A percentile compares a stretch with the other conserved stretches of the same genome.
Evolutionary conservation across 2,797 vertebrate genomes (phyloP).

Genomic region (Hoplostethus atlanticus): DNA sequence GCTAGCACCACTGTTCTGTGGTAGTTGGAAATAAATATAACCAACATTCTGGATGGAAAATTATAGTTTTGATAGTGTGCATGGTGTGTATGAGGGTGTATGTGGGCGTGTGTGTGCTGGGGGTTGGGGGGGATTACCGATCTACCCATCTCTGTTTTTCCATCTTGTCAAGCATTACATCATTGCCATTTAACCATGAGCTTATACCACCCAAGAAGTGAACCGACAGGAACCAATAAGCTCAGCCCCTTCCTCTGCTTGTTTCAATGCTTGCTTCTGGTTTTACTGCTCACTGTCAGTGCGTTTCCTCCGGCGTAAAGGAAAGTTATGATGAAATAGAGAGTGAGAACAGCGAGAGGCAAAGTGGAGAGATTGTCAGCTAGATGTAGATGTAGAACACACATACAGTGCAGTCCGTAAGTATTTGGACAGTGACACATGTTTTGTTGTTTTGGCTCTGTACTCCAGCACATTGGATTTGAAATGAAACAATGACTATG

Average conservation of each 20-base stretch:
- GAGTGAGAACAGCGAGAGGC: not conserved
- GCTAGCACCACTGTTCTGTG: not conserved
- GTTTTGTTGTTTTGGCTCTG: too few relatives aligned
- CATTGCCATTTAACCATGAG: not conserved
- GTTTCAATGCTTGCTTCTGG: not conserved
- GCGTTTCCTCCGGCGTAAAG: not conserved
- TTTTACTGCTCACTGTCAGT: slow-evolving; percentile 59
- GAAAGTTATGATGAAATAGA: slow-evolving; percentile 19
- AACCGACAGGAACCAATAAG: slow-evolving; percentile 33
- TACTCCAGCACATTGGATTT: too few relatives aligned
- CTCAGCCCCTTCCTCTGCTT: slow-evolving; percentile 49
- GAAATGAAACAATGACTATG: too few relatives aligned
- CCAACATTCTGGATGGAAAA: slow-evolving; percentile 10
- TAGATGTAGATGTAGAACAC: not conserved
- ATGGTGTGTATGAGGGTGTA: not conserved
- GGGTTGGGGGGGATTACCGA: slow-evolving; percentile 3
- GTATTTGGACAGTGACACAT: too few relatives aligned
- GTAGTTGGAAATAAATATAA: not conserved
- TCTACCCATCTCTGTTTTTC: slow-evolving; percentile 3
- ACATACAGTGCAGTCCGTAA: too few relatives aligned
- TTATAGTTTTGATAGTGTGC: not conserved
- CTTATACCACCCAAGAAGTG: slow-evolving; percentile 10
- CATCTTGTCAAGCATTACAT: not conserved
- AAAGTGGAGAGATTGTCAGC: not conserved
- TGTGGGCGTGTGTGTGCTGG: not conserved